phyloP scores from a whole-genome alignment of 2,888 invertebrate genomes.

The Plebejus anna region DNA sequence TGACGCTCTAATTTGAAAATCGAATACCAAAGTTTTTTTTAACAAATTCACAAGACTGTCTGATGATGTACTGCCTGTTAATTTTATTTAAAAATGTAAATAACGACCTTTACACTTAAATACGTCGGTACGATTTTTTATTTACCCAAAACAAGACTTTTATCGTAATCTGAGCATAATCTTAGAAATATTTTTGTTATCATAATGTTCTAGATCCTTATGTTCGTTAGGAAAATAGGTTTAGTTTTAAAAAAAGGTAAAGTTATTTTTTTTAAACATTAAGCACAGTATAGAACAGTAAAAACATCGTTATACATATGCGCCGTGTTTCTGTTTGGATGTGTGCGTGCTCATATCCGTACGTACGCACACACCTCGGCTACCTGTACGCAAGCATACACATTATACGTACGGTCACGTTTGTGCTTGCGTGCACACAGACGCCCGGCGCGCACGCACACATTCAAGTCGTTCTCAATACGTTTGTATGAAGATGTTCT shows the following conservation, averaged over 20 bases:
- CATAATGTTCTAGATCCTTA: neutral
- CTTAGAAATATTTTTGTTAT: neutral
- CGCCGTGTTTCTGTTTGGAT: neutral
- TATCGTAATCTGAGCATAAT: neutral
- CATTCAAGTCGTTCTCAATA: neutral
- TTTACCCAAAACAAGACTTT: neutral
- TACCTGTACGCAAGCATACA: neutral
- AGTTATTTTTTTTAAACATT: neutral
- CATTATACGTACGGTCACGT: neutral
- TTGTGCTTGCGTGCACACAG: neutral
- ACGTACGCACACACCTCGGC: neutral
- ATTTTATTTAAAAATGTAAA: conserved; percentile 29
- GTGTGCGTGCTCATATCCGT: neutral
- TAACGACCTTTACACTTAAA: conserved; percentile 21
- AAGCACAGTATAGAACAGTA: neutral
- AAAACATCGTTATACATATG: neutral
- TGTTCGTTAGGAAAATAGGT: neutral
- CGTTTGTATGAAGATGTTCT: neutral
- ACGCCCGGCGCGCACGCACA: neutral
- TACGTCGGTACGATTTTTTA: conserved; percentile 9
- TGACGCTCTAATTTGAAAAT: conserved; percentile 27
- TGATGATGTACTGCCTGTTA: conserved; percentile 29
- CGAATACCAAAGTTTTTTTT: conserved; percentile 30
- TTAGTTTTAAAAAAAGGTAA: neutral
- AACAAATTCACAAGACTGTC: conserved; percentile 29